These are phyloP conservation scores for Euproctis similis DNA, from an alignment of 2,888 invertebrate species.

Conservation along the genomic window DNA sequence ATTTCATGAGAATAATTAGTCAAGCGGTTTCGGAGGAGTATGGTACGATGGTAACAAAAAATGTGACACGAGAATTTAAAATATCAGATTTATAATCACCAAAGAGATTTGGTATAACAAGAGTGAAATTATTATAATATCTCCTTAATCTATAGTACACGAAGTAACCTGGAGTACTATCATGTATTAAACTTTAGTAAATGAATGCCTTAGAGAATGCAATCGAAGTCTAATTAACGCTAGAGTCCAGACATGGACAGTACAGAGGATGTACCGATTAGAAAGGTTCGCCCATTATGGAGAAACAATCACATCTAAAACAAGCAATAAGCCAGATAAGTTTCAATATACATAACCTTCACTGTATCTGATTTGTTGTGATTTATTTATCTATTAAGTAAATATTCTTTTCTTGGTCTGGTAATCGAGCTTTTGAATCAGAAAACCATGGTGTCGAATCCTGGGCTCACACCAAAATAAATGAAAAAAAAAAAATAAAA, in stretches of 20 bases:
- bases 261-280: conserved; percentile 67
- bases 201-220: conserved; percentile 52
- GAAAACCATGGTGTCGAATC: too few relatives aligned
- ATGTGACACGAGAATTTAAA: too few relatives aligned
- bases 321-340: conserved; percentile 58
- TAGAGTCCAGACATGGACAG: conserved; percentile 44
- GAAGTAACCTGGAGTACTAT: conserved; percentile 44
- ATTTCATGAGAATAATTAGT: too few relatives aligned
- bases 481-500: too few relatives aligned
- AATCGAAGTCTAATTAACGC: conserved; percentile 67
- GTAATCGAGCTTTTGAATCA: too few relatives aligned
- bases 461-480: too few relatives aligned
- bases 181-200: conserved; percentile 44
- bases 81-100: too few relatives aligned
- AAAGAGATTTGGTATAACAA: conserved; percentile 1
- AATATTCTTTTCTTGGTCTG: too few relatives aligned
- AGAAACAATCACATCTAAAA: conserved; percentile 69
- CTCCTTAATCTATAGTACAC: conserved; percentile 20
- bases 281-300: conserved; percentile 60
- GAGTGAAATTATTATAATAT: conserved; percentile 19
- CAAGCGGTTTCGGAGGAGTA: too few relatives aligned
- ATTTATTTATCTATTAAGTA: too few relatives aligned
- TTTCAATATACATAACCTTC: conserved; percentile 21
- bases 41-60: too few relatives aligned
- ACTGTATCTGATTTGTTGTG: conserved; percentile 22